These are phyloP conservation scores for Alloplasta piceator DNA, from an alignment of 2,888 invertebrate genomes.

Conservation along the genomic window DNA sequence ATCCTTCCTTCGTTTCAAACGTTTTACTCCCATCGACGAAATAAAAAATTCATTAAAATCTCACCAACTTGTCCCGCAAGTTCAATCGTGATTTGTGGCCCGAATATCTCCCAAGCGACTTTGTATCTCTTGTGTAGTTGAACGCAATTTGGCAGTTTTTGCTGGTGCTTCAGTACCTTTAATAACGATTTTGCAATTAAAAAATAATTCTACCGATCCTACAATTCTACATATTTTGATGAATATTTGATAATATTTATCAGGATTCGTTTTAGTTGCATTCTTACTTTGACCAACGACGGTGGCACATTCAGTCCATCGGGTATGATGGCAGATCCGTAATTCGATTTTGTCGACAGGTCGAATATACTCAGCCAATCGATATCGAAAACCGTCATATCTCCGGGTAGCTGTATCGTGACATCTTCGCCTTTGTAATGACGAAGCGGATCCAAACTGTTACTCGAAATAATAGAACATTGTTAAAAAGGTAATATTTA, in stretches of 20 bases:
- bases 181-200: not conserved
- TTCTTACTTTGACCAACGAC: slow-evolving; percentile 87
- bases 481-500: no score
- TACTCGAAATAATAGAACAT: slow-evolving; percentile 30
- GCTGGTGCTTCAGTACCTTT: slow-evolving; percentile 84
- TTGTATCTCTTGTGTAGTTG: slow-evolving; percentile 94
- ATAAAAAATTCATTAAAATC: slow-evolving; percentile 51
- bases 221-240: slow-evolving; percentile 64
- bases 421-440: slow-evolving; percentile 90
- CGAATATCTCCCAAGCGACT: slow-evolving; percentile 96
- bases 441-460: slow-evolving; percentile 91
- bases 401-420: slow-evolving; percentile 91
- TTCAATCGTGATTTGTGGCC: slow-evolving; percentile 93
- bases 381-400: slow-evolving; percentile 91
- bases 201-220: not conserved
- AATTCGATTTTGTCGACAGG: slow-evolving; percentile 87
- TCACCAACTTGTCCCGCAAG: slow-evolving; percentile 89
- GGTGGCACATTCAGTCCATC: slow-evolving; percentile 94
- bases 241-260: slow-evolving; percentile 10
- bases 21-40: no score
- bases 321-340: slow-evolving; percentile 90
- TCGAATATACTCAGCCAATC: slow-evolving; percentile 94
- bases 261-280: not conserved
- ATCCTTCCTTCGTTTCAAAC: no score
- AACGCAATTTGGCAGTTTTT: slow-evolving; percentile 91